Evolutionary conservation across 2,888 invertebrate species (phyloP).

Genomic region (Drosophila lacicola): DNA sequence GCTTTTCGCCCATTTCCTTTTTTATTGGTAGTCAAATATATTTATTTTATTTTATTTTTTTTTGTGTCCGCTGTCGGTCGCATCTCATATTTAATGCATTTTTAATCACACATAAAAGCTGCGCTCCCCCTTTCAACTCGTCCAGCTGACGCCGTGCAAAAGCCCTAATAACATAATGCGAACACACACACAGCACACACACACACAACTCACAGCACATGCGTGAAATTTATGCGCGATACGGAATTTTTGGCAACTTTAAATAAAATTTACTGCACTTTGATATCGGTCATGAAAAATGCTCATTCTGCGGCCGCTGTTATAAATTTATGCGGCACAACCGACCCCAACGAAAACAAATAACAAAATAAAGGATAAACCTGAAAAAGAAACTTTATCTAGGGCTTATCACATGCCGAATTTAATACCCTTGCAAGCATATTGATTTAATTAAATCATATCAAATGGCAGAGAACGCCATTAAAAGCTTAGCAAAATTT

Average conservation of each 20-base stretch:
- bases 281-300: slow-evolving; percentile 74
- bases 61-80: slow-evolving; percentile 33
- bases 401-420: not conserved
- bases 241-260: slow-evolving; percentile 62
- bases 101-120: slow-evolving; percentile 72
- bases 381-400: not conserved
- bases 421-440: not conserved
- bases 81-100: slow-evolving; percentile 72
- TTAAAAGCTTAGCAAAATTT: too few relatives aligned
- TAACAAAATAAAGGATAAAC: slow-evolving; percentile 14
- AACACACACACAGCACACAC: slow-evolving; percentile 11
- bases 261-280: slow-evolving; percentile 76
- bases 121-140: slow-evolving; percentile 16
- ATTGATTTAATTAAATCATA: not conserved
- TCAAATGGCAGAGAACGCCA: too few relatives aligned
- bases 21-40: slow-evolving; percentile 41
- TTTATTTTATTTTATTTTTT: slow-evolving; percentile 11
- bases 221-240: slow-evolving; percentile 60
- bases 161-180: slow-evolving; percentile 62
- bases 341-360: slow-evolving; percentile 13
- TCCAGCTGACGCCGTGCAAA: slow-evolving; percentile 27
- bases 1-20: slow-evolving; percentile 4
- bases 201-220: not conserved
- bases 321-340: slow-evolving; percentile 61
- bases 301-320: slow-evolving; percentile 55